phyloP scores from a whole-genome alignment of 2,797 vertebrate species.

The Heliangelus exortis region DNA sequence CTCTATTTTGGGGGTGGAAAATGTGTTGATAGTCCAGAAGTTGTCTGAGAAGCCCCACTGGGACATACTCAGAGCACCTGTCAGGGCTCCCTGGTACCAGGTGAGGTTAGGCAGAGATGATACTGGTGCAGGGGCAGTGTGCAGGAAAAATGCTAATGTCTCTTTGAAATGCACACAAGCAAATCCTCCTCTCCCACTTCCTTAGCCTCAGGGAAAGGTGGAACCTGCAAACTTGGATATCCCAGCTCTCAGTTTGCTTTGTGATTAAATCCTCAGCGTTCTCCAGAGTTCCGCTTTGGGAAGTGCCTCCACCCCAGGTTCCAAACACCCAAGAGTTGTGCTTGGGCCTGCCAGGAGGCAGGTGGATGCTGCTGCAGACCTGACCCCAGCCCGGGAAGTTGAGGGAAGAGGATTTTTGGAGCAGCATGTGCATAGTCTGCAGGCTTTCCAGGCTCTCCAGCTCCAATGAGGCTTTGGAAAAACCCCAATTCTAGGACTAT shows the following conservation, averaged over 20 bases:
- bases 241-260: constrained; percentile 38
- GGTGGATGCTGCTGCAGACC: neutral
- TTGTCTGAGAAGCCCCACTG: neutral
- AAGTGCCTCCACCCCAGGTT: neutral
- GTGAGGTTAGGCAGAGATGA: neutral
- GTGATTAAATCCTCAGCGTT: constrained; percentile 43
- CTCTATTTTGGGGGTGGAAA: neutral
- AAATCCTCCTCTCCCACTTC: constrained; percentile 58
- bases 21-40: neutral
- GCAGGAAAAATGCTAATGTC: constrained; percentile 48
- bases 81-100: neutral
- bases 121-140: neutral
- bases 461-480: neutral
- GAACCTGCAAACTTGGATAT: constrained; percentile 22
- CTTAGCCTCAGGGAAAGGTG: constrained; percentile 57
- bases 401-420: neutral
- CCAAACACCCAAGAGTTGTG: neutral
- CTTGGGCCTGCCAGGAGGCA: neutral
- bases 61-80: constrained; percentile 32
- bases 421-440: fast-evolving
- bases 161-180: constrained; percentile 61
- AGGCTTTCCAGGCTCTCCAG: neutral
- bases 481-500: neutral
- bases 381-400: neutral
- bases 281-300: neutral